Base-by-base conservation (phyloP, 2,888 invertebrate species). In the Ariolimax columbianus region DNA sequence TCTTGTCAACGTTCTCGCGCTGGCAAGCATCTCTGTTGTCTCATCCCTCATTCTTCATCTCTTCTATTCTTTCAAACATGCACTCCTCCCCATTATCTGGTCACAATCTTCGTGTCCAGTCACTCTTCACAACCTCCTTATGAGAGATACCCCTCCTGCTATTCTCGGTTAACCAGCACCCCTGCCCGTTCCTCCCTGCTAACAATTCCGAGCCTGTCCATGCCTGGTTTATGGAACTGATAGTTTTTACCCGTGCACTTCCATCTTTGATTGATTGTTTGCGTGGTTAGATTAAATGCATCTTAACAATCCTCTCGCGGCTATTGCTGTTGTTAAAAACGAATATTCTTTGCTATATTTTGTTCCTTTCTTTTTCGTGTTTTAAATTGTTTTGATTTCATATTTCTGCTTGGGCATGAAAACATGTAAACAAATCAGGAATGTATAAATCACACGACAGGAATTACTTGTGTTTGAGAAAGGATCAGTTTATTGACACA, bases 211-310 rank as follows among this genome's bases (percentile, higher is more conserved):
- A 43, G 43, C 47, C 73, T 73, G 73, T 43, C 11, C 43, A 47
- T n/a, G 43, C 43, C 73, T 43, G 47, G 73, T 73, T 73, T 73
- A 43, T 73, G 73, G 73, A 73, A 47, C 43, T 73, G 73, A 73
- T 47, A 77, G 77, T 77, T 77, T 77, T 59, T 77, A 55, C 33
- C 33, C 43, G 43, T 73, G 73, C 73, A 73, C 73, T 73, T 77
- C 59, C 77, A 77, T 59, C 59, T 59, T 77, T 77, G 77, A 77
- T 77, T 77, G 77, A 77, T 77, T 77, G 77, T 77, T 77, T 55
- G 77, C 59, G 77, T 59, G 77, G 55, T 77, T 59, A 77, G 77
- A 77, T 77, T 77, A 55, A 77, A 77, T 77, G 77, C 55, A 77
- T 55, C 77, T 59, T 77, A 59, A 77, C 77, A 59, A 38, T 55